A percentile compares a stretch with the other conserved stretches of the same genome.
Conservation (phyloP, 35 echinoderm and acorn worm genomes). For the Hemicentrotus pulcherrimus region DNA sequence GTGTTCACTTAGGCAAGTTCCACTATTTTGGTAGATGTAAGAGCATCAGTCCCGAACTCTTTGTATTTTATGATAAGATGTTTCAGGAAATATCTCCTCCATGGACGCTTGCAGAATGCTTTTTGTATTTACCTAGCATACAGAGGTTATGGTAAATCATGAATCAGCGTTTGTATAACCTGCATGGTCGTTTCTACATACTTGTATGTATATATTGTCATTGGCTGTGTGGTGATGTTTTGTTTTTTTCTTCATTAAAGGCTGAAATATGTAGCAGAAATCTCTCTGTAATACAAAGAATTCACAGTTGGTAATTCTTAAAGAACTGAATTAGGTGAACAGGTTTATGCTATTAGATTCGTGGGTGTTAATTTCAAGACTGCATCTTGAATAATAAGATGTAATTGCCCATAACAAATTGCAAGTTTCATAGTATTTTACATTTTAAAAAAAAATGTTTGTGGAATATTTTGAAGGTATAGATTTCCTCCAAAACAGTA, state of each 20-base stretch:
- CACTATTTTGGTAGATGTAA: too few relatives aligned
- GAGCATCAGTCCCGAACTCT: too few relatives aligned
- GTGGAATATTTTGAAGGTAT: background rate
- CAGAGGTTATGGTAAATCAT: too few relatives aligned
- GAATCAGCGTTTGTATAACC: too few relatives aligned
- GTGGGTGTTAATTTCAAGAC: background rate
- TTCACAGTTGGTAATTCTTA: background rate
- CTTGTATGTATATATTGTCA: background rate
- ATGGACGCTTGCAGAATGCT: too few relatives aligned
- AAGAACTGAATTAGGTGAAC: background rate
- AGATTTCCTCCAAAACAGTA: background rate
- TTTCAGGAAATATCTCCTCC: too few relatives aligned
- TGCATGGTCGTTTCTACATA: background rate
- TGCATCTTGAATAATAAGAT: background rate
- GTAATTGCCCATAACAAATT: background rate
- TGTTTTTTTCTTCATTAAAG: background rate
- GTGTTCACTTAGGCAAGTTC: too few relatives aligned
- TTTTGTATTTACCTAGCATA: too few relatives aligned
- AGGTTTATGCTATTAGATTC: background rate
- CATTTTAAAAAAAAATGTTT: background rate
- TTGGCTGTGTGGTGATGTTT: background rate
- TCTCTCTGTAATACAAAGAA: background rate
- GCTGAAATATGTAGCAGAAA: background rate
- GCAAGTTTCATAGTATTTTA: background rate
- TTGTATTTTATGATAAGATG: too few relatives aligned